A percentile compares a stretch with the other conserved stretches of the same genome.
These are phyloP conservation scores for Cepaea hortensis DNA, from an alignment of 2,888 invertebrate genomes.

Conservation along the genomic window DNA sequence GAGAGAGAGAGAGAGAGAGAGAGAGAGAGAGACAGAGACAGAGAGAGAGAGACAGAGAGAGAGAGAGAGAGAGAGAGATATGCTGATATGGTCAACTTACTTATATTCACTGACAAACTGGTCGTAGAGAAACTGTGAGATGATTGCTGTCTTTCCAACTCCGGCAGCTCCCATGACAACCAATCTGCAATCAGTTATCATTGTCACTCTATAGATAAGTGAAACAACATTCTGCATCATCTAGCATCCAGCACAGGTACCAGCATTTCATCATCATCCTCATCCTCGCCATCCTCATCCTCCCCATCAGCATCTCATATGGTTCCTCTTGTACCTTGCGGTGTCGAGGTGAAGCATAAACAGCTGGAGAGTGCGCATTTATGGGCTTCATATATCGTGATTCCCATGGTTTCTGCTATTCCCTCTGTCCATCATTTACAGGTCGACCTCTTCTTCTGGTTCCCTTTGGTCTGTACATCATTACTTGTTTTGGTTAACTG, in stretches of 20 bases:
- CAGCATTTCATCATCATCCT: constrained; percentile 13
- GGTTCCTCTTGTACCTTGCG: too few relatives aligned
- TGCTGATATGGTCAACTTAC: constrained; percentile 17
- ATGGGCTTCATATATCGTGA: too few relatives aligned
- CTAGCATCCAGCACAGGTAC: background rate
- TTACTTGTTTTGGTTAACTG: background rate
- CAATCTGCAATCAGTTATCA: constrained; percentile 57
- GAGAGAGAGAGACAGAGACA: background rate
- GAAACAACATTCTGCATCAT: background rate
- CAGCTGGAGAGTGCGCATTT: too few relatives aligned
- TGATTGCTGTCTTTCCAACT: constrained; percentile 75
- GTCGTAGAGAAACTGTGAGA: constrained; percentile 75
- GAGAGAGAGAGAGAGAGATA: constrained; percentile 18
- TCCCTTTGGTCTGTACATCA: too few relatives aligned
- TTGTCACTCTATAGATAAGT: background rate
- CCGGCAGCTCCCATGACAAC: constrained; percentile 75
- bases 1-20: background rate
- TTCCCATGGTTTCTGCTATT: too few relatives aligned
- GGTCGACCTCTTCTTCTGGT: too few relatives aligned
- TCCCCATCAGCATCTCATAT: background rate
- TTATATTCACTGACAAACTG: constrained; percentile 70
- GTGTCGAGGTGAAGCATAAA: too few relatives aligned
- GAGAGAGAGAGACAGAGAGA: constrained; percentile 29
- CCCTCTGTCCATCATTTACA: too few relatives aligned
- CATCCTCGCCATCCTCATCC: constrained; percentile 18